phyloP scores from a whole-genome alignment of 2,113 vertebrate species.

The Cacatua alba region DNA sequence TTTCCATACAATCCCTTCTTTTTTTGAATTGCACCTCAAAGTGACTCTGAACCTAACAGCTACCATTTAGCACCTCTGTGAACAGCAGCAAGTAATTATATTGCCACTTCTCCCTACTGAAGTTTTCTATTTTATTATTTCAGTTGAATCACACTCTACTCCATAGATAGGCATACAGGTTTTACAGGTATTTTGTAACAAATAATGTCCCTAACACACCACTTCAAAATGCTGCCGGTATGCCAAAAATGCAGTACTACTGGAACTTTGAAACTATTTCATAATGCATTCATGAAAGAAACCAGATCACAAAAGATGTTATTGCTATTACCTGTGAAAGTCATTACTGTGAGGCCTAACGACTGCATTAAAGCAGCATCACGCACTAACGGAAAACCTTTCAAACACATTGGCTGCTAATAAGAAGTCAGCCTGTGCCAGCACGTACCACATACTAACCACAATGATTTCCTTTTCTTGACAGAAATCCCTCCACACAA shows the following conservation, averaged over 20 bases:
- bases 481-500: not conserved
- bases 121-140: not conserved
- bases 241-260: not conserved
- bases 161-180: rapidly evolving
- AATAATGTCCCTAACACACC: not conserved
- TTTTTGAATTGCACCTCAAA: not conserved
- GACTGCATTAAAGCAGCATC: not conserved
- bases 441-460: not conserved
- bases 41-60: not conserved
- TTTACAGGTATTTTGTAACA: not conserved
- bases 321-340: slow-evolving; percentile 32
- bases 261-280: not conserved
- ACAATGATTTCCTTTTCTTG: slow-evolving; percentile 12
- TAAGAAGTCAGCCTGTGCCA: not conserved
- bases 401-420: not conserved
- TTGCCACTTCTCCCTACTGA: not conserved
- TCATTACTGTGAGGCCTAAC: not conserved
- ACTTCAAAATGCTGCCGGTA: not conserved
- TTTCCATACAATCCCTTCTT: not conserved
- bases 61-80: not conserved
- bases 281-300: not conserved
- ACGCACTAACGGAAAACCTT: not conserved
- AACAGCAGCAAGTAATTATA: not conserved
- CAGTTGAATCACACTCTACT: not conserved
- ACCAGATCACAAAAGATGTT: not conserved